These are phyloP conservation scores for Drosophila azteca DNA, from an alignment of 1,140 invertebrate species.

Conservation along the genomic window DNA sequence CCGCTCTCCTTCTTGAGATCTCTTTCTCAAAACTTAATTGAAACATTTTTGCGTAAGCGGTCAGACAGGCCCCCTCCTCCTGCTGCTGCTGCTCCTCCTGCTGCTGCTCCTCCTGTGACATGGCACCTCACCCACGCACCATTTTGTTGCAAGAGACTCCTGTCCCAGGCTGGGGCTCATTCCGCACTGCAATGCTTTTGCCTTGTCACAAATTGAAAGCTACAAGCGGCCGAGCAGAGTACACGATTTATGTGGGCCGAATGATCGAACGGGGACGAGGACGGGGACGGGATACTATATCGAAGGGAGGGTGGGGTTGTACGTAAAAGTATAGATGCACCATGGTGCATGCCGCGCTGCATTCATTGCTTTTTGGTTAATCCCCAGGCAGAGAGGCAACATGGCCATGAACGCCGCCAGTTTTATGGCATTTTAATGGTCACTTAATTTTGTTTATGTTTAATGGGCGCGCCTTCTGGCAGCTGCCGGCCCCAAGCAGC, in stretches of 20 bases:
- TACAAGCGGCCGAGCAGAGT: slow-evolving; percentile 78
- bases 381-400: slow-evolving; percentile 39
- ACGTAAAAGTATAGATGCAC: slow-evolving; percentile 4
- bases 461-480: slow-evolving; percentile 76
- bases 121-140: slow-evolving; percentile 63
- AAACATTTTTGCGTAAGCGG: slow-evolving; percentile 80
- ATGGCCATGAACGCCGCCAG: slow-evolving; percentile 76
- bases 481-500: slow-evolving; percentile 34
- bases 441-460: slow-evolving; percentile 84
- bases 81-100: too few species aligned
- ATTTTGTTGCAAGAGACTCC: slow-evolving; percentile 65
- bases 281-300: neutral
- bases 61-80: slow-evolving; percentile 38
- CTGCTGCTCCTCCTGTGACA: slow-evolving; percentile 16
- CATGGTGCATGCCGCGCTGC: slow-evolving; percentile 21
- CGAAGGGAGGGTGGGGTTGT: neutral
- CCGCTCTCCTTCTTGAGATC: slow-evolving; percentile 5
- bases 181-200: slow-evolving; percentile 37
- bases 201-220: slow-evolving; percentile 80
- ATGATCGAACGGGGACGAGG: slow-evolving; percentile 10
- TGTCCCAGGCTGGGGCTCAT: slow-evolving; percentile 24
- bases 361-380: slow-evolving; percentile 33
- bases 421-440: slow-evolving; percentile 84
- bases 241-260: slow-evolving; percentile 79
- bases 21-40: slow-evolving; percentile 57